Evolutionary conservation across 2,888 invertebrate genomes (phyloP), one percentile per base, ranked within the genome.

Genomic region (Callyntrura guangdongensis): DNA sequence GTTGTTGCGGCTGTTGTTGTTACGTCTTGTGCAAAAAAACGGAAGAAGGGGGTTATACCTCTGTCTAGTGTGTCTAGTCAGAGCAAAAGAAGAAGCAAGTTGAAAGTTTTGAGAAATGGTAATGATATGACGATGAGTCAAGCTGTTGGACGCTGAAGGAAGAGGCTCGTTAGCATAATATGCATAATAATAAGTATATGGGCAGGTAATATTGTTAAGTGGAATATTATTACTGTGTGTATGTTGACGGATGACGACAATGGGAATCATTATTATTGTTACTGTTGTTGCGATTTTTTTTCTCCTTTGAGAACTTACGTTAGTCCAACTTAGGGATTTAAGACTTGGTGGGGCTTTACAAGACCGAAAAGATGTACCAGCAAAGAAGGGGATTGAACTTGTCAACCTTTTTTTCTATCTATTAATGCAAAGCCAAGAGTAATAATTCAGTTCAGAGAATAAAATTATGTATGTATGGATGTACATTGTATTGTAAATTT

Each of bases 351-450:
- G 49, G 74, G 20, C 49, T 49, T 74, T 74, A 36, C 27, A 45
- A 11, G 6, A 53, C 53, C 56, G n/a, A 27, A 9, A 22, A 59
- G 59, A 1, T 22, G 27, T n/a, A 45, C 2, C 36, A 6, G 72
- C 9, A 17, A 22, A 59, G 69, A 82, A 82, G 87, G 87, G 56
- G 87, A 88, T 88, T 88, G 88, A 88, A 88, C 88, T 88, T 88
- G 88, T 82, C 88, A 88, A 88, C 88, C 81, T 67, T 69, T 81
- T 67, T 74, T 74, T 47, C 36, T 36, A 36, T 36, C 36, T 36
- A 36, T 36, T 36, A 36, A 22, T 47, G n/a, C 53, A 81, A 4
- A 59, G 49, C n/a, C 14, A 27, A 22, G 11, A 79, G 25, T 17
- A 59, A 79, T 79, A 79, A 79, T 27, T 79, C 59, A 79, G 59